phyloP scores from a whole-genome alignment of 2,113 vertebrate genomes.

The Trichomycterus rosablanca region DNA sequence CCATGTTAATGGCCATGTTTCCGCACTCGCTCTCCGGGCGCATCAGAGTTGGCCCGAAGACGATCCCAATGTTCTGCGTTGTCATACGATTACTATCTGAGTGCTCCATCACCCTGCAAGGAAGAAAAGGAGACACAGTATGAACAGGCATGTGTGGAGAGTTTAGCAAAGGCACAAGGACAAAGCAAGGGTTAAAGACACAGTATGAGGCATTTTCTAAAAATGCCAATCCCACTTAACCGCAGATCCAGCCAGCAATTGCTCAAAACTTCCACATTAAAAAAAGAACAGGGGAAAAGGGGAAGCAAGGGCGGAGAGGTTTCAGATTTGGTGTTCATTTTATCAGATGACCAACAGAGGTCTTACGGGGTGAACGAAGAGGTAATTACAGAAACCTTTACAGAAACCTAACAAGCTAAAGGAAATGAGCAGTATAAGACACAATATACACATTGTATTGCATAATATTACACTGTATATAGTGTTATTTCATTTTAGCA shows the following conservation, averaged over 20 bases:
- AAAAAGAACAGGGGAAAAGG: conserved; percentile 58
- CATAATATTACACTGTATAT: too few relatives aligned
- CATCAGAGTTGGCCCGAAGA: conserved; percentile 88
- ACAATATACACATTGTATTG: background rate
- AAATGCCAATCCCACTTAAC: conserved; percentile 73
- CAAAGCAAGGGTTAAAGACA: conserved; percentile 65
- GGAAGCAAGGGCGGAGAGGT: conserved; percentile 52
- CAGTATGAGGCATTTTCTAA: conserved; percentile 71
- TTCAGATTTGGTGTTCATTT: conserved; percentile 66
- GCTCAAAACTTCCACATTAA: conserved; percentile 78
- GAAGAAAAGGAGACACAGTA: background rate
- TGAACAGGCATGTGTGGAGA: conserved; percentile 2
- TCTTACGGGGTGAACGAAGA: conserved; percentile 1
- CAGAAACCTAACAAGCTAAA: background rate
- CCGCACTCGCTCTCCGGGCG: conserved; percentile 75
- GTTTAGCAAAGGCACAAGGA: conserved; percentile 18
- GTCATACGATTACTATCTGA: conserved; percentile 83
- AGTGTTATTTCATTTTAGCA: too few relatives aligned
- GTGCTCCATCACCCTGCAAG: conserved; percentile 73
- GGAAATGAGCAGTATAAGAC: background rate
- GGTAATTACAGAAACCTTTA: conserved; percentile 1
- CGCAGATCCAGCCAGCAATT: conserved; percentile 70
- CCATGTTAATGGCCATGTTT: conserved; percentile 77
- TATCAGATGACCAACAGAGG: conserved; percentile 65
- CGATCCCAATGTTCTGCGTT: conserved; percentile 88